Percentiles rank a stretch among this genome's conserved stretches.
These are phyloP conservation scores for Sympetrum striolatum DNA, from an alignment of 2,888 invertebrate genomes.

Conservation along the genomic window DNA sequence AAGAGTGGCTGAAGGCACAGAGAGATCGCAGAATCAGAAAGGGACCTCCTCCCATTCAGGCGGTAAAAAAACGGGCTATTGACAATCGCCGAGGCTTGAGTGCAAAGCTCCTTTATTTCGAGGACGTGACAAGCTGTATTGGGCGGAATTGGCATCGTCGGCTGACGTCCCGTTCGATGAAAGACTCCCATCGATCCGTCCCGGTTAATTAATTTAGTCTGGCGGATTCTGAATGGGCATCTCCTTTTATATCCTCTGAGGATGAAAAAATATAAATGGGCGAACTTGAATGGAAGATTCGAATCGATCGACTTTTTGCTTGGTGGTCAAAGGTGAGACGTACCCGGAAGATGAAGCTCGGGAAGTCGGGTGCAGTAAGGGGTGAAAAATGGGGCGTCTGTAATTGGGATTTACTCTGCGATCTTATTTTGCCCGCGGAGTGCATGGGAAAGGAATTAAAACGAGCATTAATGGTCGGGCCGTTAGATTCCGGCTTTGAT, in stretches of 20 bases:
- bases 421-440: no score
- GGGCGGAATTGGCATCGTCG: neutral
- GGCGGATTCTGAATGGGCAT: neutral
- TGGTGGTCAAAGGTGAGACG: no score
- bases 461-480: no score
- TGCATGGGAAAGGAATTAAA: no score
- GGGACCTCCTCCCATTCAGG: neutral
- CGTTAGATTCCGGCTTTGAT: no score
- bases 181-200: neutral
- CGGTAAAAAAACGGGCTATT: neutral
- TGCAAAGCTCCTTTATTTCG: neutral
- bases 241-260: neutral
- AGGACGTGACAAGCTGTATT: neutral
- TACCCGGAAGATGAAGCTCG: no score
- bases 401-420: no score
- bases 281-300: neutral
- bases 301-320: no score
- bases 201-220: neutral
- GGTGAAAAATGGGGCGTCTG: no score
- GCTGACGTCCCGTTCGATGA: neutral
- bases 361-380: no score
- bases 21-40: no score
- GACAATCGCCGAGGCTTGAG: neutral
- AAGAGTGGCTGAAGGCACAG: no score
- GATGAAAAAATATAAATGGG: neutral